Percentiles rank a stretch among this genome's conserved stretches.
Conservation (phyloP, 2,113 vertebrate species). For the Vidua chalybeata region DNA sequence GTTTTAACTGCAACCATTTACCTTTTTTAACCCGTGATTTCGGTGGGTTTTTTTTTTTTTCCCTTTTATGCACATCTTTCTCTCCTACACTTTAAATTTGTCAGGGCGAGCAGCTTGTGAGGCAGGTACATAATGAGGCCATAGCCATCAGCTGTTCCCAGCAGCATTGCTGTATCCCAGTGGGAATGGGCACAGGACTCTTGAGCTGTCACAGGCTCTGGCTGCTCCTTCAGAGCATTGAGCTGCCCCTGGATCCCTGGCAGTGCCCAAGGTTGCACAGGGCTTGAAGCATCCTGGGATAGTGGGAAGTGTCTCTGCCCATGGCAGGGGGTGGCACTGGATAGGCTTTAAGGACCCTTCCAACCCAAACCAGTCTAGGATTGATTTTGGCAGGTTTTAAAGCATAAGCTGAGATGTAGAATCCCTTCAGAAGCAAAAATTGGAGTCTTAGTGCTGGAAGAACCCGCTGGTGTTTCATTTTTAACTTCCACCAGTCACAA, state of each 20-base stretch:
- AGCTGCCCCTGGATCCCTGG: background rate
- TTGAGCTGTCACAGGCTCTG: background rate
- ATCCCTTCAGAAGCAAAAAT: background rate
- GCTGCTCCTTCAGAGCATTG: background rate
- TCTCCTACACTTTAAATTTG: background rate
- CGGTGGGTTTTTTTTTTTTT: background rate
- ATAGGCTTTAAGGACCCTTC: background rate
- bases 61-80: background rate
- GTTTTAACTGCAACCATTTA: constrained; percentile 3
- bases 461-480: background rate
- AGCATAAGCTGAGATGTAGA: background rate
- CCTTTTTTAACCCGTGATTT: background rate
- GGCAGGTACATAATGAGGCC: background rate
- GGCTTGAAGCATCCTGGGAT: background rate
- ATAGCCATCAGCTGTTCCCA: background rate
- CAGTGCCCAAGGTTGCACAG: accelerated
- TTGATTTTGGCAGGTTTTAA: background rate
- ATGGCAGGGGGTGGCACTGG: background rate
- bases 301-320: background rate
- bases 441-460: background rate
- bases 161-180: background rate
- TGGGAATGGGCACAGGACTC: background rate
- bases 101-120: background rate
- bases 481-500: background rate
- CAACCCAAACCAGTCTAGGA: background rate